phyloP scores from a whole-genome alignment of 1,140 invertebrate species.

The Bombus huntii region DNA sequence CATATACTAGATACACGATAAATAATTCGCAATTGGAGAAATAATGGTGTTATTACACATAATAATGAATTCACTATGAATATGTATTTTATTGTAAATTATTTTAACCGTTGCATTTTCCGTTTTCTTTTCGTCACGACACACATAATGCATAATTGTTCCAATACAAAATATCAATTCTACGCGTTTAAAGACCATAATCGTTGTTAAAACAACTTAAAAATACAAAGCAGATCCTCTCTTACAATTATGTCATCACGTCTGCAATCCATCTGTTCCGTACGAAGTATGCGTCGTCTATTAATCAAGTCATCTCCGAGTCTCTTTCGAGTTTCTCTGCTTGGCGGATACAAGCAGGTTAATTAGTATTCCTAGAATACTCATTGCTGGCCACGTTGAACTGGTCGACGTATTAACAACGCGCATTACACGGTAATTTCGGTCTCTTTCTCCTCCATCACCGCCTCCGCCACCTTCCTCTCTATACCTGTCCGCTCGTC shows the following conservation, averaged over 20 bases:
- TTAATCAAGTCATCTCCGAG: slow-evolving; percentile 45
- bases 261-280: slow-evolving; percentile 16
- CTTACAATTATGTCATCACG: slow-evolving; percentile 29
- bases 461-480: neutral
- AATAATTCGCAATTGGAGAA: too few species aligned
- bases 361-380: slow-evolving; percentile 51
- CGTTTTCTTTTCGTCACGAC: too few species aligned
- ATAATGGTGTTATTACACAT: too few species aligned
- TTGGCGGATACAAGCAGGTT: slow-evolving; percentile 31
- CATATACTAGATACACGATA: too few species aligned
- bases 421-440: slow-evolving; percentile 19
- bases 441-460: neutral
- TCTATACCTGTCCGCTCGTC: neutral
- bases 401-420: slow-evolving; percentile 18
- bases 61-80: too few species aligned
- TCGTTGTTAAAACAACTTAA: neutral
- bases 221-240: slow-evolving; percentile 3
- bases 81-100: too few species aligned
- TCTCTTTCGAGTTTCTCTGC: slow-evolving; percentile 11
- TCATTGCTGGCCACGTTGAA: slow-evolving; percentile 21
- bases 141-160: neutral
- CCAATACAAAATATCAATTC: neutral
- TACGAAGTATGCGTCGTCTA: slow-evolving; percentile 10
- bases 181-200: too few species aligned
- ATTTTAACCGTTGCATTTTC: too few species aligned